Evolutionary conservation across 2,888 invertebrate genomes (phyloP), one percentile per base, ranked within the genome.

Genomic region (Alloplasta piceator): DNA sequence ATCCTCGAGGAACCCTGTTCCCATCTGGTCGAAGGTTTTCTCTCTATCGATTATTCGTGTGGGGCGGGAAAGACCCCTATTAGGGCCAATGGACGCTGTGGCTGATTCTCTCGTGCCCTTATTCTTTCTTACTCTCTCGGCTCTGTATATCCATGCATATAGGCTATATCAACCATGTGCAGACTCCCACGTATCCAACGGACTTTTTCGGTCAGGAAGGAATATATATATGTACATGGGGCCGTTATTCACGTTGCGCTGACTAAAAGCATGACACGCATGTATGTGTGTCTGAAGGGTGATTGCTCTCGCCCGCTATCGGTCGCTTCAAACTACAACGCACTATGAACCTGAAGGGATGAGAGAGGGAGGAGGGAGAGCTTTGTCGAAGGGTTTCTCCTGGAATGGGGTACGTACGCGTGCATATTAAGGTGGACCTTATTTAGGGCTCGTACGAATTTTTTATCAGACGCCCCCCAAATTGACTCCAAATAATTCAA

Each of bases 101-200:
- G 68, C 52, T 58, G 73, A 81, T 73, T 81, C 36, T 48, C 46
- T 56, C 14, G 39, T 73, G 68, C 67, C 63, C 43, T 68, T 38
- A 3, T 64, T 74, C 36, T 68, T 9, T 48, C 50, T 52, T 39
- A 55, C 63, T 63, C 56, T 56, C 50, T 70, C 63, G 26, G 7
- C 74, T n/a, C n/a, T 63, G 14, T 36, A 12, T 41, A 39, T 38
- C 5, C 48, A 67, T 36, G 14, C 9, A 46, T 38, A 64, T 63
- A 56, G 48, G n/a, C 70, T 70, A 81, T 78, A 78, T 77, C 73
- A 74, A 48, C 81, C 81, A 81, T 78, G 70, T 81, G 81, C 73
- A 78, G 73, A 81, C 81, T 81, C 81, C 81, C 81, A 81, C 81
- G 78, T 77, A 77, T 50, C 81, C 66, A 81, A 81, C 81, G 81